phyloP scores from a whole-genome alignment of 2,113 vertebrate species.

The Xiphias gladius region DNA sequence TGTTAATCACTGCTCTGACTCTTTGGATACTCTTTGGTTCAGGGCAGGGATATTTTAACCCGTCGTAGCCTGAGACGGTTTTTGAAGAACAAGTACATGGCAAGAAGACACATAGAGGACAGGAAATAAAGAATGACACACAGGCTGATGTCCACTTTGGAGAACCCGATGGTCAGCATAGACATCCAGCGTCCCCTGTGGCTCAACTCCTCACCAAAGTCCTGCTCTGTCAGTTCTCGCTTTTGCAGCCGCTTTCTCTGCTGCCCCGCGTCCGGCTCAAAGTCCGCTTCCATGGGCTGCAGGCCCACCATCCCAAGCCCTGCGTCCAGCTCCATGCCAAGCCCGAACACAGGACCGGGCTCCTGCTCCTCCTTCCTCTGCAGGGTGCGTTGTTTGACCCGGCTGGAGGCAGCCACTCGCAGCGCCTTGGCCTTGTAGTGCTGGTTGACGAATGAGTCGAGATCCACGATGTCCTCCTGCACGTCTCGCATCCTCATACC shows the following conservation, averaged over 20 bases:
- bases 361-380: conserved; percentile 73
- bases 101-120: conserved; percentile 90
- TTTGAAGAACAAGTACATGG: conserved; percentile 91
- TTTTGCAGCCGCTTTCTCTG: conserved; percentile 64
- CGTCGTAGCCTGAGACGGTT: conserved; percentile 80
- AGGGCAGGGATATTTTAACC: conserved; percentile 71
- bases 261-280: conserved; percentile 14
- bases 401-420: conserved; percentile 58
- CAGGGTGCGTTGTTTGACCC: conserved; percentile 66
- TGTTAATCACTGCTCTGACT: neutral
- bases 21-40: conserved; percentile 41
- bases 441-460: conserved; percentile 88
- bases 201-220: conserved; percentile 35
- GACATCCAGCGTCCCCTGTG: conserved; percentile 84
- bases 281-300: conserved; percentile 65
- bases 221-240: conserved; percentile 70
- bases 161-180: conserved; percentile 88
- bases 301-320: conserved; percentile 69
- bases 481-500: conserved; percentile 58
- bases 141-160: conserved; percentile 91
- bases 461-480: conserved; percentile 88
- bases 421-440: conserved; percentile 87
- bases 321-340: conserved; percentile 54
- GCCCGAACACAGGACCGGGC: conserved; percentile 38
- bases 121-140: conserved; percentile 91